Conservation (phyloP, 2,113 vertebrate species). For the Dasyornis broadbenti region DNA sequence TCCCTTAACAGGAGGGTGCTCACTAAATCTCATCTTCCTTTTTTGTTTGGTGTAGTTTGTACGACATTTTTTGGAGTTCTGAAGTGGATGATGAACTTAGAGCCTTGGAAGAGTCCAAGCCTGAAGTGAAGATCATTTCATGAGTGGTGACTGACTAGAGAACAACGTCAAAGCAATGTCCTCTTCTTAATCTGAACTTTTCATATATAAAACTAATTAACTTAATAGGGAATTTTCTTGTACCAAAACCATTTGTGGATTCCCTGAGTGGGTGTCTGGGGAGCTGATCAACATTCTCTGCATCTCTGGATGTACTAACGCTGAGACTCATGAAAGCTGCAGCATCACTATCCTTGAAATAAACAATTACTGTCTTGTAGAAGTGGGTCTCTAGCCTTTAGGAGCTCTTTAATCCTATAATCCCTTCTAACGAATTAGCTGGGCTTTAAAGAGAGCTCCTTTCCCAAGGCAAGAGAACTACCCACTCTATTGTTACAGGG, state of each 20-base stretch:
- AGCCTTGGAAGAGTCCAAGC: slow-evolving; percentile 55
- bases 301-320: neutral
- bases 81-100: slow-evolving; percentile 42
- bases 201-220: slow-evolving; percentile 1
- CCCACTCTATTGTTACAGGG: neutral
- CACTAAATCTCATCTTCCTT: neutral
- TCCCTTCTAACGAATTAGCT: neutral
- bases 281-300: neutral
- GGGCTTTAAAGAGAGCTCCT: slow-evolving; percentile 9
- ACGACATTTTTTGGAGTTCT: slow-evolving; percentile 62
- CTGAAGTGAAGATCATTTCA: slow-evolving; percentile 63
- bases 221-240: slow-evolving; percentile 20
- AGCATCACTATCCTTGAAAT: neutral
- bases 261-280: neutral
- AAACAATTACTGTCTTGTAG: slow-evolving; percentile 18
- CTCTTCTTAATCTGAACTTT: slow-evolving; percentile 6
- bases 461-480: neutral
- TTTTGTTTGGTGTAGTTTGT: slow-evolving; percentile 49
- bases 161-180: neutral
- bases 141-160: slow-evolving; percentile 24
- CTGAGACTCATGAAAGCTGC: neutral
- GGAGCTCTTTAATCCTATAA: slow-evolving; percentile 28
- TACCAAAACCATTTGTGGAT: neutral
- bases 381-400: slow-evolving; percentile 2
- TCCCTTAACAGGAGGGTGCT: neutral